phyloP scores from a whole-genome alignment of 2,888 invertebrate genomes.

The Trachelus tabidus region DNA sequence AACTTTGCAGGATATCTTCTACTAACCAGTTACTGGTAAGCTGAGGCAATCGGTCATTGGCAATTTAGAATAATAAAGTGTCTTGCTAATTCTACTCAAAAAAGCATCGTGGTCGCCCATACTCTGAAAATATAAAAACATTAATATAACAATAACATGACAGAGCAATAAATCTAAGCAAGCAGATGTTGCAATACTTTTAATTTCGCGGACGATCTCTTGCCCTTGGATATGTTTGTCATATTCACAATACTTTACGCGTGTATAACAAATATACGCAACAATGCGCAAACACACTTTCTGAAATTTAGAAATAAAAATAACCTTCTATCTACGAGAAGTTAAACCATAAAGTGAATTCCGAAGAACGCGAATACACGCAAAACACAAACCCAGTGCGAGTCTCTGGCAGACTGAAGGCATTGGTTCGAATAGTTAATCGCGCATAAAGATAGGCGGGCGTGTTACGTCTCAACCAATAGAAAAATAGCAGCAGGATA shows the following conservation, averaged over 20 bases:
- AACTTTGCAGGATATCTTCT: neutral
- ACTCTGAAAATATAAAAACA: slow-evolving; percentile 65
- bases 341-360: slow-evolving; percentile 10
- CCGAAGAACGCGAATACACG: neutral
- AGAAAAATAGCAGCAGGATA: neutral
- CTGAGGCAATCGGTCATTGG: slow-evolving; percentile 79
- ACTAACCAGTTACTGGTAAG: slow-evolving; percentile 83
- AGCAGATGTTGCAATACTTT: slow-evolving; percentile 64
- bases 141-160: neutral
- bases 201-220: slow-evolving; percentile 69
- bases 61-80: slow-evolving; percentile 87
- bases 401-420: neutral
- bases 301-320: neutral
- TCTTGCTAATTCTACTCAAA: slow-evolving; percentile 85
- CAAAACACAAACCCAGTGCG: neutral
- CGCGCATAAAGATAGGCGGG: neutral
- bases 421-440: neutral
- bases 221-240: slow-evolving; percentile 70
- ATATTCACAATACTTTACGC: slow-evolving; percentile 47
- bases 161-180: slow-evolving; percentile 10
- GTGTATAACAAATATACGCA: neutral
- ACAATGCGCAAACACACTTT: neutral
- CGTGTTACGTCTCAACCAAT: neutral
- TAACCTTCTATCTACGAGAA: neutral
- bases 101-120: slow-evolving; percentile 82